A percentile compares a stretch with the other conserved stretches of the same genome.
Evolutionary conservation across 2,888 invertebrate genomes (phyloP).

Genomic region (Pomacea canaliculata): DNA sequence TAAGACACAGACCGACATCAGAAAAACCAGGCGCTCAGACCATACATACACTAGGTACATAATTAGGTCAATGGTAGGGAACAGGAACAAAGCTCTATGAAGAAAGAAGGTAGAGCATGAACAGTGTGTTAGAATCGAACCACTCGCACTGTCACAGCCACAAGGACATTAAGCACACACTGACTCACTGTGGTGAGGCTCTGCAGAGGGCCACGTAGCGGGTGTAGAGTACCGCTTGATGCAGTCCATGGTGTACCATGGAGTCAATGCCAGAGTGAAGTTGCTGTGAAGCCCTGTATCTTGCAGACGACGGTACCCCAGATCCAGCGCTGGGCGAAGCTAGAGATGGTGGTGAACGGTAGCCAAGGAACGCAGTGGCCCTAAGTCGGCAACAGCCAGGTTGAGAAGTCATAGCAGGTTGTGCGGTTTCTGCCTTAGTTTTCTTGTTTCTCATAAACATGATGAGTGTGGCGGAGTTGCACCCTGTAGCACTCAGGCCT

Average conservation of each 20-base stretch:
- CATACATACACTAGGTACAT: too few species aligned
- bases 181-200: slow-evolving; percentile 36
- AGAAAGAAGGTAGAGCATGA: too few species aligned
- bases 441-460: background rate
- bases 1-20: too few species aligned
- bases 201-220: slow-evolving; percentile 38
- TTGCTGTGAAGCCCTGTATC: slow-evolving; percentile 36
- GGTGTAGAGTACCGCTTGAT: slow-evolving; percentile 39
- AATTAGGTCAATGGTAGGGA: too few species aligned
- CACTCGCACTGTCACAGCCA: too few species aligned
- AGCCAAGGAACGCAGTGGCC: slow-evolving; percentile 37
- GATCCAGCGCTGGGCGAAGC: slow-evolving; percentile 32
- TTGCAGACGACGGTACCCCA: slow-evolving; percentile 31
- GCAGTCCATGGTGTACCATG: slow-evolving; percentile 36
- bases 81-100: too few species aligned
- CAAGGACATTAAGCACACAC: too few species aligned
- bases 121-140: too few species aligned
- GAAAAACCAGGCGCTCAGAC: too few species aligned
- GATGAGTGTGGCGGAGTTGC: background rate
- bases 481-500: background rate
- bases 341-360: slow-evolving; percentile 33
- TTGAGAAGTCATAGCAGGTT: slow-evolving; percentile 38
- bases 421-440: slow-evolving; percentile 20
- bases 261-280: slow-evolving; percentile 31
- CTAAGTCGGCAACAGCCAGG: slow-evolving; percentile 38